Percentiles rank a stretch among this genome's conserved stretches.
Conservation (phyloP, 2,888 invertebrate species). For the Papilio demoleus region DNA sequence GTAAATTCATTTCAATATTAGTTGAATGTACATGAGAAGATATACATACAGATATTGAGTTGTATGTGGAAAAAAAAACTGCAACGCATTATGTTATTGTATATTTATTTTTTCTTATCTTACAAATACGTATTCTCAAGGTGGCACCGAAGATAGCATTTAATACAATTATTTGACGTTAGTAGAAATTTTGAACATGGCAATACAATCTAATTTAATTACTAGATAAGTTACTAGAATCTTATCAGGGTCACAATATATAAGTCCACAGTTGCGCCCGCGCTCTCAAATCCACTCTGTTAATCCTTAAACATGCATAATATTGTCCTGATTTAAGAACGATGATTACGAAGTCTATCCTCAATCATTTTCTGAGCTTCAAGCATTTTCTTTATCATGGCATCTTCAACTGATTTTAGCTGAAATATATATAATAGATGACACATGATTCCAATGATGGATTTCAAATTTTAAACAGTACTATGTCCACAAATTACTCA, state of each 20-base stretch:
- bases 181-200: no score
- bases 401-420: constrained; percentile 60
- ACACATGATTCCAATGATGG: not conserved
- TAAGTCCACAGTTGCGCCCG: no score
- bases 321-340: not conserved
- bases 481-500: no score
- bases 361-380: constrained; percentile 58
- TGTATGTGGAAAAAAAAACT: no score
- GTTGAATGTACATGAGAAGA: no score
- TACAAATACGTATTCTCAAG: not conserved
- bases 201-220: no score
- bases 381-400: constrained; percentile 53
- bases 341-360: constrained; percentile 51
- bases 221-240: no score
- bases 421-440: constrained; percentile 57
- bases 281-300: not conserved
- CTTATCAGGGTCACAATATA: no score
- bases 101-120: not conserved
- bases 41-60: no score
- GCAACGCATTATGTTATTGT: not conserved
- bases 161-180: not conserved
- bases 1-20: no score
- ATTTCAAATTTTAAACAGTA: no score
- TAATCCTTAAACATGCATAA: not conserved
- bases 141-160: not conserved